phyloP scores from a whole-genome alignment of 2,797 vertebrate species.

The Phalanger gymnotis region DNA sequence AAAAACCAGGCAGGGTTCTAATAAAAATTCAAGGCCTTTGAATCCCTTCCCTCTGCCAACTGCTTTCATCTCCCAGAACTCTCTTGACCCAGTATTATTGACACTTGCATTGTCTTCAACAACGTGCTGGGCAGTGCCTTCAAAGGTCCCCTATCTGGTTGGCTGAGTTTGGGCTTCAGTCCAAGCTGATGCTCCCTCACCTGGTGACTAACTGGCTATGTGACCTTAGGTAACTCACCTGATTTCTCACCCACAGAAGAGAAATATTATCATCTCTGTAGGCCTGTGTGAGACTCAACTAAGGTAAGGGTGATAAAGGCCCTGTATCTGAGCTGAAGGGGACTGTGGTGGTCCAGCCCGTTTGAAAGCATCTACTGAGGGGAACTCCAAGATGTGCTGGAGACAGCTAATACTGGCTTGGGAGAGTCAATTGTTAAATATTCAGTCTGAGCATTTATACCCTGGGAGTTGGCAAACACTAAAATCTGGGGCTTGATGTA shows the following conservation, averaged over 20 bases:
- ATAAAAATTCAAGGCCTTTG: background rate
- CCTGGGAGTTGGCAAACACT: background rate
- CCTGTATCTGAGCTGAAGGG: background rate
- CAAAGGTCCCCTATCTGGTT: fast-evolving
- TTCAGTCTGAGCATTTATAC: background rate
- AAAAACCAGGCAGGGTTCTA: background rate
- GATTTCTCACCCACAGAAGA: background rate
- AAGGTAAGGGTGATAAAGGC: background rate
- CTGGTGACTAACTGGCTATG: background rate
- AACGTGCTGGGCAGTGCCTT: background rate
- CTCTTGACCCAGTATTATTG: background rate
- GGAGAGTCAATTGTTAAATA: background rate
- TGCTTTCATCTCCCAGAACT: background rate
- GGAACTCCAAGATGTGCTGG: background rate
- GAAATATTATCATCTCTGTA: background rate
- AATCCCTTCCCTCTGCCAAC: background rate
- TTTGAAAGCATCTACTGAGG: background rate
- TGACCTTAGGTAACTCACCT: background rate
- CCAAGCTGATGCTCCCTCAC: background rate
- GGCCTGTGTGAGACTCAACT: background rate
- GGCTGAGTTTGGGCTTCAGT: background rate
- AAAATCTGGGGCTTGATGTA: background rate
- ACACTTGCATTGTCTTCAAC: background rate
- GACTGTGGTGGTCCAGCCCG: background rate
- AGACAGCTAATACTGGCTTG: background rate